Evolutionary conservation across 2,113 vertebrate species (phyloP).

Genomic region (Myotis yumanensis): DNA sequence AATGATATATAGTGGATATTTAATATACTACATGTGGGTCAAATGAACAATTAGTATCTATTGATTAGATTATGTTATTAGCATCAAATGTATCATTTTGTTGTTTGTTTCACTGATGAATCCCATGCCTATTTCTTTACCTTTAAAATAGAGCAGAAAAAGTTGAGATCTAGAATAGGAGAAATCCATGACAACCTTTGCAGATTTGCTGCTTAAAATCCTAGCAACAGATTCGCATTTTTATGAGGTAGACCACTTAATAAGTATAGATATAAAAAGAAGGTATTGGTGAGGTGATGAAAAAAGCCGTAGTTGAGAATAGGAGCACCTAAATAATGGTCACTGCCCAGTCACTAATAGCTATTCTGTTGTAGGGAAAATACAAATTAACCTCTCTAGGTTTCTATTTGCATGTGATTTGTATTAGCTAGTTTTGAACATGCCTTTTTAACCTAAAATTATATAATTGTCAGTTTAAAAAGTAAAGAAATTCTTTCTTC

Average conservation of each 20-base stretch:
- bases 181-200: fast-evolving
- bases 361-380: constrained; percentile 10
- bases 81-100: not conserved
- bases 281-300: not conserved
- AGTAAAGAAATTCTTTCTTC: not conserved
- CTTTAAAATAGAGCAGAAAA: not conserved
- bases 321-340: not conserved
- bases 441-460: not conserved
- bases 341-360: not conserved
- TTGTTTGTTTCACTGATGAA: not conserved
- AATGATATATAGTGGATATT: not conserved
- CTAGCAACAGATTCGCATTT: not conserved
- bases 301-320: not conserved
- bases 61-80: not conserved
- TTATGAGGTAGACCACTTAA: not conserved
- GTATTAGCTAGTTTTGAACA: constrained; percentile 1
- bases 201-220: not conserved
- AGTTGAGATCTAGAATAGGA: not conserved
- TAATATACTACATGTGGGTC: not conserved
- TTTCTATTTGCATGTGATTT: not conserved
- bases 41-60: not conserved
- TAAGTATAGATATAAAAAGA: not conserved
- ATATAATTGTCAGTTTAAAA: not conserved
- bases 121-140: not conserved
- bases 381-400: not conserved